These are phyloP conservation scores for Austrofundulus limnaeus DNA, from an alignment of 2,113 vertebrate genomes.

Conservation along the genomic window DNA sequence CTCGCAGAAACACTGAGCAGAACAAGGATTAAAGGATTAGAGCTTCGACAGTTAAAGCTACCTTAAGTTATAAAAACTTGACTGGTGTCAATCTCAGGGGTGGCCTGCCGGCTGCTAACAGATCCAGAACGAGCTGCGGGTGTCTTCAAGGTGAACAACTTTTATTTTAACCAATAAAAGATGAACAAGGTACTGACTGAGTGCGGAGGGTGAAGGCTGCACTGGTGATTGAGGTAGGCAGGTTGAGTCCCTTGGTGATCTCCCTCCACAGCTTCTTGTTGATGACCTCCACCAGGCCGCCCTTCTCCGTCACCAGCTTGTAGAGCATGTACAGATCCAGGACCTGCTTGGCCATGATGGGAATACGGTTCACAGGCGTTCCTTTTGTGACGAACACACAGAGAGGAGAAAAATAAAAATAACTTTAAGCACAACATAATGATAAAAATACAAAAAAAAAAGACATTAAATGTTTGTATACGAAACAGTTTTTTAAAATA, in stretches of 20 bases:
- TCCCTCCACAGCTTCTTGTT: conserved; percentile 99
- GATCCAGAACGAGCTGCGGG: not conserved
- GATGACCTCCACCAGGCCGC: conserved; percentile 96
- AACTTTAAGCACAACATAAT: not conserved
- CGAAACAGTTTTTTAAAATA: no score
- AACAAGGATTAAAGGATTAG: conserved; percentile 22
- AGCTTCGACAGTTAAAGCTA: not conserved
- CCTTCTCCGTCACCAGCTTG: conserved; percentile 95
- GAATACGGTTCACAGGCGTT: conserved; percentile 96
- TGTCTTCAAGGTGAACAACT: not conserved
- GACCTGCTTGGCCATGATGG: conserved; percentile 99
- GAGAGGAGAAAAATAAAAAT: not conserved
- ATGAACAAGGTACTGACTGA: conserved; percentile 83
- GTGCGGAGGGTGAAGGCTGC: conserved; percentile 98
- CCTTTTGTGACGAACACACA: conserved; percentile 73
- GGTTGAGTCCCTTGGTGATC: conserved; percentile 96
- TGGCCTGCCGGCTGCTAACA: not conserved
- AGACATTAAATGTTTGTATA: no score
- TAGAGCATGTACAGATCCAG: conserved; percentile 97
- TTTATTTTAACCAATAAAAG: not conserved
- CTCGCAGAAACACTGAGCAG: conserved; percentile 1
- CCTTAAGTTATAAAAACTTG: not conserved
- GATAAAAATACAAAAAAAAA: not conserved
- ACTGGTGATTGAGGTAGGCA: conserved; percentile 98
- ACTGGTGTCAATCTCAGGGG: not conserved